These are phyloP conservation scores for Potorous gilbertii DNA, from an alignment of 2,797 vertebrate genomes.

Conservation along the genomic window DNA sequence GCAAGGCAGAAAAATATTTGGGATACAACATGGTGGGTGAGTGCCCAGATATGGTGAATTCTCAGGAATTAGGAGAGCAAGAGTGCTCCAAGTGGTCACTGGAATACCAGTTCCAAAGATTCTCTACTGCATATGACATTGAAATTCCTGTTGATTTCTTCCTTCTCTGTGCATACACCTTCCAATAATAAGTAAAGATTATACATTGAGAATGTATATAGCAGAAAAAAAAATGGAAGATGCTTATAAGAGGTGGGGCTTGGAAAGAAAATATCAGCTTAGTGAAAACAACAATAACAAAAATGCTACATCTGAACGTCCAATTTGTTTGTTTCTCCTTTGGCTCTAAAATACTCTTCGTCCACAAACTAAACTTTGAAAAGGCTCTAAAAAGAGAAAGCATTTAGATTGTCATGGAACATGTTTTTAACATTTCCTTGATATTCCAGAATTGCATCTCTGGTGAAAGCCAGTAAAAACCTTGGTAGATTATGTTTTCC, in stretches of 20 bases:
- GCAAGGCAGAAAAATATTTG: neutral
- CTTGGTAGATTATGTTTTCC: conserved; percentile 62
- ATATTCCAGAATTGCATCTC: conserved; percentile 64
- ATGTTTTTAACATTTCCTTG: conserved; percentile 33
- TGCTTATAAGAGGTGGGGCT: neutral
- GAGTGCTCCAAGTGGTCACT: neutral
- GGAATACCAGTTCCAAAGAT: neutral
- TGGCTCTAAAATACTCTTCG: conserved; percentile 5
- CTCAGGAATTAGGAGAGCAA: neutral
- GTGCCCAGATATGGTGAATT: neutral
- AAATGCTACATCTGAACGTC: neutral
- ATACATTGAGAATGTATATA: neutral
- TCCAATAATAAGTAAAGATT: conserved; percentile 26
- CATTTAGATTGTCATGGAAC: conserved; percentile 39
- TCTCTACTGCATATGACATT: conserved; percentile 27
- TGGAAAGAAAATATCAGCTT: neutral
- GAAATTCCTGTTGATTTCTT: conserved; percentile 34
- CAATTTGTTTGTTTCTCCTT: conserved; percentile 55
- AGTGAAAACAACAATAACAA: conserved; percentile 10
- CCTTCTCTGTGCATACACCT: neutral
- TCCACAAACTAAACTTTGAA: conserved; percentile 26
- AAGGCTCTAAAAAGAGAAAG: neutral
- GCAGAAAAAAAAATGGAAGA: conserved; percentile 1
- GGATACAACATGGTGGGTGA: neutral
- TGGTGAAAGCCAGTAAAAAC: conserved; percentile 68